Evolutionary conservation across 2,797 vertebrate species (phyloP).

Genomic region (Channa striata): DNA sequence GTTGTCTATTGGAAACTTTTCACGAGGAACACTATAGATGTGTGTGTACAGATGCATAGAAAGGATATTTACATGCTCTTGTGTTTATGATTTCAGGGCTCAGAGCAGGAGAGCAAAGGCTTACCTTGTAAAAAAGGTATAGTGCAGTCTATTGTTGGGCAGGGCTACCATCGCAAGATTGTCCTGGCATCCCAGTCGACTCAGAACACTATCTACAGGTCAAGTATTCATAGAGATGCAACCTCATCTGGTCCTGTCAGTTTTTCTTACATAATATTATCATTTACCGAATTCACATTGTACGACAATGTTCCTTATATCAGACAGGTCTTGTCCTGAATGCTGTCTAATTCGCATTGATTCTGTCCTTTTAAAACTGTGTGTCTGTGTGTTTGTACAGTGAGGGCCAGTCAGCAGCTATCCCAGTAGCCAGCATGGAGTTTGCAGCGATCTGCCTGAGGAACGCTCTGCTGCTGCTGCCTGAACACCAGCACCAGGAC

Average conservation of each 20-base stretch:
- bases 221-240: slow-evolving; percentile 27
- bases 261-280: too few relatives aligned
- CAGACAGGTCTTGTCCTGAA: too few relatives aligned
- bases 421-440: slow-evolving; percentile 99
- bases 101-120: slow-evolving; percentile 97
- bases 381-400: slow-evolving; percentile 72
- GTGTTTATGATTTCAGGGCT: slow-evolving; percentile 84
- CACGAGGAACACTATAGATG: not conserved
- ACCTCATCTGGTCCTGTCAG: too few relatives aligned
- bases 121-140: slow-evolving; percentile 99
- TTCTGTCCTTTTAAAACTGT: not conserved
- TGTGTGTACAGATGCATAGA: not conserved
- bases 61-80: not conserved
- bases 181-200: slow-evolving; percentile 96
- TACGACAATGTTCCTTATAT: too few relatives aligned
- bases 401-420: slow-evolving; percentile 97
- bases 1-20: too few relatives aligned
- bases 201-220: slow-evolving; percentile 97
- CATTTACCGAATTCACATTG: too few relatives aligned
- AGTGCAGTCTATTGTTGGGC: slow-evolving; percentile 96
- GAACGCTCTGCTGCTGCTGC: slow-evolving; percentile 93
- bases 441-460: slow-evolving; percentile 98
- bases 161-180: slow-evolving; percentile 98
- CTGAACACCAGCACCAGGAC: slow-evolving; percentile 94
- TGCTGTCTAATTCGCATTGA: too few relatives aligned